phyloP scores from a whole-genome alignment of 64 coral and sea anemone genomes.

The Pachyseris speciosa region DNA sequence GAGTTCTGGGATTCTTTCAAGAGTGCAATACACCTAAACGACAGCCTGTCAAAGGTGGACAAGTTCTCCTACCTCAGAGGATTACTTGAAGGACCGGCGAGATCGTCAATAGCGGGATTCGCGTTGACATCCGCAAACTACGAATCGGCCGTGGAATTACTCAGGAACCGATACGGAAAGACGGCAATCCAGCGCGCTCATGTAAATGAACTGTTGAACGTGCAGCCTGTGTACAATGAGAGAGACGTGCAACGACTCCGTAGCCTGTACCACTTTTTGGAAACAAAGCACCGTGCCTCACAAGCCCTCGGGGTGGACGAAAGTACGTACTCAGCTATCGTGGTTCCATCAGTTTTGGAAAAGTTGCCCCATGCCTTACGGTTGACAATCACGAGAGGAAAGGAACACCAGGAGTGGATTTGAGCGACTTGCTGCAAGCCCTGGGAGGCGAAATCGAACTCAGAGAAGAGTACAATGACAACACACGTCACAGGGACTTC shows the following conservation, averaged over 20 bases:
- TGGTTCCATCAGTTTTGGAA: constrained; percentile 11
- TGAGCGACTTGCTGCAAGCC: neutral
- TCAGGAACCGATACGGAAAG: too few species aligned
- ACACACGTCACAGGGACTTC: neutral
- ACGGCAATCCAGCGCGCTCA: too few species aligned
- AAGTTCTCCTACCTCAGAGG: constrained; percentile 8
- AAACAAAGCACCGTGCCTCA: constrained; percentile 61
- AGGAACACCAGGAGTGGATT: constrained; percentile 4
- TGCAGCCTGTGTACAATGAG: neutral
- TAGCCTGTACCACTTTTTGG: constrained; percentile 12
- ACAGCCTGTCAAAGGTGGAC: constrained; percentile 18
- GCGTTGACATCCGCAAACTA: too few species aligned
- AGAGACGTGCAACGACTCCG: constrained; percentile 5
- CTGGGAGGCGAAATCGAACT: constrained; percentile 27
- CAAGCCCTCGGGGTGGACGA: constrained; percentile 30
- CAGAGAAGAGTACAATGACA: constrained; percentile 21
- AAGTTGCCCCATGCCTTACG: constrained; percentile 30
- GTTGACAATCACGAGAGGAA: constrained; percentile 28
- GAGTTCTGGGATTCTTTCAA: too few species aligned
- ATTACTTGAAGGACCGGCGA: constrained; percentile 14
- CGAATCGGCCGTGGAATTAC: too few species aligned
- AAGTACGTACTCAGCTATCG: constrained; percentile 23
- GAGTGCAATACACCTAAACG: too few species aligned
- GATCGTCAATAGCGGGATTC: constrained; percentile 61
- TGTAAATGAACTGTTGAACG: constrained; percentile 19